Evolutionary conservation across 2,797 vertebrate genomes (phyloP).

Genomic region (Gallinago stenura): DNA sequence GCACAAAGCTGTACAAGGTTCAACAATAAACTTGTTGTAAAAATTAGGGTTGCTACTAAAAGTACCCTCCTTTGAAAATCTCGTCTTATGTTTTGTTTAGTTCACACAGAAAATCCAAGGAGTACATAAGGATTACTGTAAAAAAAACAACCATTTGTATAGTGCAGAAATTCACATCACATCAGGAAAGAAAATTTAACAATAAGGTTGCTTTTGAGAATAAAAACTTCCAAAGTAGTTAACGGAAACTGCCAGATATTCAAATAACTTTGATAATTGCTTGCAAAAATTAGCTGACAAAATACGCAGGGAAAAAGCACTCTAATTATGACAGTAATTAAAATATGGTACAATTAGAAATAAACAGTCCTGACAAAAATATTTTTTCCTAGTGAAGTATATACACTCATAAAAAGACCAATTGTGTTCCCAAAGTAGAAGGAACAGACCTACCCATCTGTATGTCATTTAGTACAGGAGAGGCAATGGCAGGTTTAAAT

Average conservation of each 20-base stretch:
- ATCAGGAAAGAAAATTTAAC: not conserved
- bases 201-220: not conserved
- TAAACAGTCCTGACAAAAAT: slow-evolving; percentile 74
- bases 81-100: not conserved
- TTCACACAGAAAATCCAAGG: slow-evolving; percentile 1
- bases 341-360: slow-evolving; percentile 75
- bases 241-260: slow-evolving; percentile 7
- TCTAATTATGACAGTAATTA: slow-evolving; percentile 72
- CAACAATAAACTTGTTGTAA: not conserved
- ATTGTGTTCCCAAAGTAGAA: slow-evolving; percentile 80
- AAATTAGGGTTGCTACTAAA: not conserved
- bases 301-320: slow-evolving; percentile 52
- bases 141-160: not conserved
- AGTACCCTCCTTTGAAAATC: slow-evolving; percentile 2
- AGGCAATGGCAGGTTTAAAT: slow-evolving; percentile 89
- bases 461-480: slow-evolving; percentile 88
- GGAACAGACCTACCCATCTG: slow-evolving; percentile 87
- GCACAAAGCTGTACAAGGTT: not conserved
- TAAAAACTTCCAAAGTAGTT: not conserved
- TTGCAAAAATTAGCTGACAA: slow-evolving; percentile 64
- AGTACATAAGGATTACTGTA: not conserved
- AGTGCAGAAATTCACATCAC: not conserved
- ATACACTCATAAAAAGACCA: slow-evolving; percentile 81
- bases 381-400: slow-evolving; percentile 73
- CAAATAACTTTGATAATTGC: slow-evolving; percentile 20